Evolutionary conservation across 1,140 invertebrate genomes (phyloP).

Genomic region (Drosophila burlai): DNA sequence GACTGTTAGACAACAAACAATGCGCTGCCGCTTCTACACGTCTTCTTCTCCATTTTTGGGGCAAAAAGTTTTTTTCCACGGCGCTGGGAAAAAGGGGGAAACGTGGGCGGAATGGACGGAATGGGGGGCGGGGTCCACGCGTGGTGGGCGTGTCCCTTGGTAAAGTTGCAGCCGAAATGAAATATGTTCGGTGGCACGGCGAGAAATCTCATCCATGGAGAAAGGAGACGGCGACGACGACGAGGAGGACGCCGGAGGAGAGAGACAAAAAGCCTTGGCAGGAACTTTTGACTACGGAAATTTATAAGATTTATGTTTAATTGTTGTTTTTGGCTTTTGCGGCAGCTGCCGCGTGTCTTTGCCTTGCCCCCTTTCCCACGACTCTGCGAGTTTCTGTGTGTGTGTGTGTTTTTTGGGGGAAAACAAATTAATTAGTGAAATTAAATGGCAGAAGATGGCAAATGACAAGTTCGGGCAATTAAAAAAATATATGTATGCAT

Average conservation of each 20-base stretch:
- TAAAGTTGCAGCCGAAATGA: constrained; percentile 80
- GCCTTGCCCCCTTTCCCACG: constrained; percentile 13
- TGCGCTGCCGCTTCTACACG: constrained; percentile 30
- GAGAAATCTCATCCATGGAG: constrained; percentile 65
- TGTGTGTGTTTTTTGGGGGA: constrained; percentile 23
- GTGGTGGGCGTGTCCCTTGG: constrained; percentile 65
- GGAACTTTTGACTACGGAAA: constrained; percentile 81
- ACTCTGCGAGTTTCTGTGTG: constrained; percentile 7
- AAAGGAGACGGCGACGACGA: not conserved
- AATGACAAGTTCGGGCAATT: constrained; percentile 61
- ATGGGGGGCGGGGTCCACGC: constrained; percentile 43
- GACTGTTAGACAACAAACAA: constrained; percentile 81
- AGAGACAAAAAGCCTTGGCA: constrained; percentile 72
- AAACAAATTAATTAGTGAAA: constrained; percentile 83
- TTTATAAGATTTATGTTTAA: constrained; percentile 84
- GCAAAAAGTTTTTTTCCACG: constrained; percentile 61
- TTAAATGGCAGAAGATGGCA: constrained; percentile 74
- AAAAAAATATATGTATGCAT: constrained; percentile 34
- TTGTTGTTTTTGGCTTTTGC: constrained; percentile 82
- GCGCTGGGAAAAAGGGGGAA: not conserved
- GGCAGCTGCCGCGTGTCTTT: constrained; percentile 71
- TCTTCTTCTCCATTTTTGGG: constrained; percentile 34
- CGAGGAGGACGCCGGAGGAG: not conserved
- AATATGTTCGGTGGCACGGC: constrained; percentile 78
- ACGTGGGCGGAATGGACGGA: not conserved